Evolutionary conservation across 2,113 vertebrate genomes (phyloP), one percentile per base, ranked within the genome.

Genomic region (Hippocampus comes): DNA sequence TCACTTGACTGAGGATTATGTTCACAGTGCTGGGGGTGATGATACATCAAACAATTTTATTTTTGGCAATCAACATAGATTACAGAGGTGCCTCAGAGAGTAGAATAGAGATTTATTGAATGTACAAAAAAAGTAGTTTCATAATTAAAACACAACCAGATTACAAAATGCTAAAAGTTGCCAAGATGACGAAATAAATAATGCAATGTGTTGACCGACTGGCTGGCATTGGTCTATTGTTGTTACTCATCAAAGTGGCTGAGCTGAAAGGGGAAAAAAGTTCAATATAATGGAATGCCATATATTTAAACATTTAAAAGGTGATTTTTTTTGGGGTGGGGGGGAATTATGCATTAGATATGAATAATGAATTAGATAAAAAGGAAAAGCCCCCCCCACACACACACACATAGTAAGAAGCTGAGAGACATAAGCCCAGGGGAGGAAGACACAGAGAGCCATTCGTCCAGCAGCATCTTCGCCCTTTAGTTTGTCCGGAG

Each of bases 401-500:
- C 30, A 34, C 25, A 11, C 42, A 61, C 61, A 79, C 73, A 71
- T 61, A 4, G 46, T 9, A 61, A 83, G 68, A 78, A 59, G 73
- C 23, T 14, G 67, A 23, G 61, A 65, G 68, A 10, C 4, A 38
- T 1, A 41, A 34, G 56, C 34, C 53, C 46, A 48, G 49, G 7
- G 59, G 70, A 75, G 25, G 74, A 77, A 79, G 81, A 85, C 61
- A 74, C 73, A 74, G 66, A 79, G 71, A 69, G 78, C 82, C 82
- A 82, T 87, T 81, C 63, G 68, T 87, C 87, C 80, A 79, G 77
- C 84, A 80, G 87, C 82, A 68, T 78, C 83, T 69, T 77, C 72
- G 86, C 86, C 88, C 82, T 88, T 88, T 89, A 94, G 89, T 91
- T 93, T 76, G 93, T 94, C 92, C 93, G 88, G 71, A 94, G 89